Base-by-base conservation (phyloP, 2,888 invertebrate species). In the Rhamphomyia laevipes region DNA sequence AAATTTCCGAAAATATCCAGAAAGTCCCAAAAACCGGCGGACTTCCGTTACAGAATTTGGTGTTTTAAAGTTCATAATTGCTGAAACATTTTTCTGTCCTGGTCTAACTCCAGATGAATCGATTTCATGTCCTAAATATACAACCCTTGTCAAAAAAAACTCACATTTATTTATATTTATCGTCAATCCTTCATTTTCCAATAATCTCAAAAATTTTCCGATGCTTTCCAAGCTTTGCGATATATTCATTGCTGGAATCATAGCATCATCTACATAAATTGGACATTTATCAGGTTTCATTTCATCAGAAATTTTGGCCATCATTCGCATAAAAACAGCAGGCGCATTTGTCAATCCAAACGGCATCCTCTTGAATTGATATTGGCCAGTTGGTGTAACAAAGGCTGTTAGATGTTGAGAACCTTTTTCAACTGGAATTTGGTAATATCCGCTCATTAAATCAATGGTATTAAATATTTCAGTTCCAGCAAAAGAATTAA, bases 131-230 rank as follows among this genome's bases (percentile, higher is more conserved):
- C 47, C 47, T 11, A 47, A 23, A 23, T 17, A 43, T 6, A 10
- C n/a, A 41, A 43, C 5, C 5, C 18, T 31, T 40, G 11, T 3
- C 16, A 18, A 17, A 21, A 45, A 45, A 6, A 42, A 42, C 7
- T 18, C 13, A 42, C 42, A 23, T 21, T 45, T 45, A 9, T 35
- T 16, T 35, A 37, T n/a, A 45, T 45, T 45, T 7, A 45, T 37
- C 2, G 45, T 45, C 27, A 45, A 21, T 3, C 45, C 37, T 2
- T 21, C 45, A 13, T 45, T 21, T 21, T 2, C 3, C 13, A 45
- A 21, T 2, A 35, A 10, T 35, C 27, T 18, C 6, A 45, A n/a
- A 11, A 45, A 23, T 45, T 37, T 15, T 35, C 27, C 21, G 18
- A 45, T 31, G 11, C 12, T 13, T 33, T 45, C 4, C 17, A 35